A percentile compares a stretch with the other conserved stretches of the same genome.
Conservation (phyloP, 2,113 vertebrate genomes). For the Haliaeetus leucogaster region DNA sequence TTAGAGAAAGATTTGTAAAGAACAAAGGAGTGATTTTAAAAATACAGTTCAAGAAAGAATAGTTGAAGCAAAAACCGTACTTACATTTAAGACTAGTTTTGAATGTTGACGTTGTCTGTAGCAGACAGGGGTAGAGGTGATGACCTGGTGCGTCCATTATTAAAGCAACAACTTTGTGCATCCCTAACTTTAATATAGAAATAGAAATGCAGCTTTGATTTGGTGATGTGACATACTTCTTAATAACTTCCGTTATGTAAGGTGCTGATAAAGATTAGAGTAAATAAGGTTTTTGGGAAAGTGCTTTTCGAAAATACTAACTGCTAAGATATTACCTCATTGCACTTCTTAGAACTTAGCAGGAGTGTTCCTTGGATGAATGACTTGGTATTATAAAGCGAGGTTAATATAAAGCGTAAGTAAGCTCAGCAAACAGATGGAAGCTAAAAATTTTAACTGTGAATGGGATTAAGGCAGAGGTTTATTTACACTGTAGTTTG, state of each 20-base stretch:
- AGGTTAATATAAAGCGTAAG: constrained; percentile 10
- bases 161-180: background rate
- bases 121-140: background rate
- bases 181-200: background rate
- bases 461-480: constrained; percentile 56
- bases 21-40: background rate
- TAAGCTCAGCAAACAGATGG: constrained; percentile 52
- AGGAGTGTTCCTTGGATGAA: background rate
- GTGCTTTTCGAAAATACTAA: background rate
- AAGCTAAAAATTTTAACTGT: constrained; percentile 36
- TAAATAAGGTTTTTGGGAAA: background rate
- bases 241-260: background rate
- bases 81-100: background rate
- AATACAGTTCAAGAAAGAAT: background rate
- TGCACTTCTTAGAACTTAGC: background rate
- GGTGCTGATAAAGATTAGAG: background rate
- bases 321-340: background rate
- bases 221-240: background rate
- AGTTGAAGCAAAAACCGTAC: background rate
- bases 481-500: constrained; percentile 49
- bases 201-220: background rate
- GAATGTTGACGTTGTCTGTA: background rate
- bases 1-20: background rate
- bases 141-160: background rate
- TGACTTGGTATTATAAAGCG: background rate